Evolutionary conservation across 2,797 vertebrate species (phyloP), one percentile per base, ranked within the genome.

Genomic region (Siniperca obscura): DNA sequence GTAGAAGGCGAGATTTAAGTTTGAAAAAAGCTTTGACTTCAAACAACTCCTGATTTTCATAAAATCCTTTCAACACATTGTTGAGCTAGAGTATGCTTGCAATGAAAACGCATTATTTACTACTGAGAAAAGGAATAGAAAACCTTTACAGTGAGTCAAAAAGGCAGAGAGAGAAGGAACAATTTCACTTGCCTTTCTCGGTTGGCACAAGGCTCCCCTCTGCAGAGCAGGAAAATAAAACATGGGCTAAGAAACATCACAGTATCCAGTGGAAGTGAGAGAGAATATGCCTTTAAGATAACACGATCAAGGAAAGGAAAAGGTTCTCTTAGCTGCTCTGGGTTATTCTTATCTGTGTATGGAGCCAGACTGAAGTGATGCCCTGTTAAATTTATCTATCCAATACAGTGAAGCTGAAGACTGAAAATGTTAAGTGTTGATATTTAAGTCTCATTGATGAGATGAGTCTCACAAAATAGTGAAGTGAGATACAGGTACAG

Each of bases 71-170:
- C 87, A 91, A 90, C 88, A 86, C 80, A 86, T 70, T 72, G 86
- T 82, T 76, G 76, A 78, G 78, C 30, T 62, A 62, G 72, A 83
- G 62, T 69, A 86, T 70, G 76, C 46, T 59, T 14, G 25, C 74
- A 89, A 95, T 95, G 91, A 95, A 94, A 95, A 91, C 76, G 92
- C 93, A 95, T 95, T 94, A 95, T 95, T 95, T 93, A 95, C 93
- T 17, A 91, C 44, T 30, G 80, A 87, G 83, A 77, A 79, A 88
- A 82, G 55, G 65, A 85, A 71, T 42, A 55, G 71, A 70, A 74
- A 56, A 79, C 72, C 42, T 60, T 61, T 42, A 67, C 68, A 76
- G 70, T 62, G 67, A 91, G 78, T 84, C 69, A 74, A 53, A 72
- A 86, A 86, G 75, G 84, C 19, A 81, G 53, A 81, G 76, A 83